phyloP scores from a whole-genome alignment of 2,888 invertebrate species.

The Ormyrus nitidulus region DNA sequence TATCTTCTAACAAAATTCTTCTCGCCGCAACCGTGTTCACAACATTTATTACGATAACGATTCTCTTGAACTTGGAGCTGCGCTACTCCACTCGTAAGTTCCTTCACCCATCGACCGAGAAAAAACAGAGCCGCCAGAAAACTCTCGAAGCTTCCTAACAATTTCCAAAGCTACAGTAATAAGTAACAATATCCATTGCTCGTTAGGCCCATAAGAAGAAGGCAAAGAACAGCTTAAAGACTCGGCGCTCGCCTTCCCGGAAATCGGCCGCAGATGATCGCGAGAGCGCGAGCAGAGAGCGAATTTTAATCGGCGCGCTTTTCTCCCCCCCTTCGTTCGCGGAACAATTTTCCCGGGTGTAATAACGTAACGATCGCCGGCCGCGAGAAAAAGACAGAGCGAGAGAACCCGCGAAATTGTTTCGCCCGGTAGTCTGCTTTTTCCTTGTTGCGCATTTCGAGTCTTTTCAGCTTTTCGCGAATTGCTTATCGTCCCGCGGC shows the following conservation, averaged over 20 bases:
- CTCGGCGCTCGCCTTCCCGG: constrained; percentile 26
- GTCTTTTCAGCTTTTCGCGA: too few relatives aligned
- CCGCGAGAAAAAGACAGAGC: constrained; percentile 10
- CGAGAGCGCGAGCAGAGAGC: constrained; percentile 8
- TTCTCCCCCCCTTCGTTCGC: constrained; percentile 33
- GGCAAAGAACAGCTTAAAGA: constrained; percentile 28
- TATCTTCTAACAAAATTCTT: neutral
- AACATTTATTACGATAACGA: too few relatives aligned
- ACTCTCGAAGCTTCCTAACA: neutral
- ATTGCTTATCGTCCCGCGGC: neutral
- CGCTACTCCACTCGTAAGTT: too few relatives aligned
- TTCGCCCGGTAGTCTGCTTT: constrained; percentile 27
- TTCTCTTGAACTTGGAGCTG: too few relatives aligned
- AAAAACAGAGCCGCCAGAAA: neutral
- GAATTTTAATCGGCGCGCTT: constrained; percentile 46
- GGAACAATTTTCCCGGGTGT: constrained; percentile 47
- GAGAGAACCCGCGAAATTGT: constrained; percentile 39
- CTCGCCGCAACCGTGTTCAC: too few relatives aligned
- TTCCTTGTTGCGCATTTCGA: neutral
- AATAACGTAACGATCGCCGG: constrained; percentile 49
- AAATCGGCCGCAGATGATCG: constrained; percentile 41
- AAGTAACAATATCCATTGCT: constrained; percentile 18
- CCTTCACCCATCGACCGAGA: neutral
- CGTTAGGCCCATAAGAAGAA: neutral
- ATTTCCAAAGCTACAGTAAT: constrained; percentile 3